Base-by-base conservation (phyloP, 2,113 vertebrate species). In the Heterochromis multidens region DNA sequence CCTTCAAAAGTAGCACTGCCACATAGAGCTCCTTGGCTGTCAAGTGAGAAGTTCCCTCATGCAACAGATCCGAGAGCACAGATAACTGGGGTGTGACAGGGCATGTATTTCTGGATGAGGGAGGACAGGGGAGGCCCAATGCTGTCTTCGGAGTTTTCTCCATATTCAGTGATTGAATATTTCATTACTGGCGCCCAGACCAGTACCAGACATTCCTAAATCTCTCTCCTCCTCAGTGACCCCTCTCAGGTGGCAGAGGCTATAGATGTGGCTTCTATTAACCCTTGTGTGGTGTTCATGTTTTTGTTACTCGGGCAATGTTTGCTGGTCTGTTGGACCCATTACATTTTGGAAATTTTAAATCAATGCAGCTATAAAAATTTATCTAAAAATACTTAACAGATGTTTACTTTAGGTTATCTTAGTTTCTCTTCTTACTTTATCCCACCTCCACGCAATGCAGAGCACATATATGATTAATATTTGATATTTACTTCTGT, bases 231-330 rank as follows among this genome's bases (percentile, higher is more conserved):
- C 72, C 84, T 82, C 72, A 6, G 52, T 85, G 90, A 87, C 84
- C 81, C 33, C 56, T 92, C 91, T 94, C 85, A 89, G 91, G 87
- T 94, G 90, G 74, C 57, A 21, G 77, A 95, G 59, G 60, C 76
- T n/a, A 91, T 90, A 77, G 82, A 90, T 89, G 62, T 82, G 94
- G 90, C 93, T 94, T 95, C 93, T 92, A 94, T 94, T 93, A 72
- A 72, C 40, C 65, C 16, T 72, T 72, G 40, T 19, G 40, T 49
- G 23, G 65, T 29, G 65, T 72, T 70, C 43, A 70, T 46, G 65
- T 46, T 70, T 70, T 46, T 49, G 65, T 9, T 49, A 29, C 1
- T 70, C 37, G 12, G 37, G 1, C 37, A 12, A 12, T 40, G 37
- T 12, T 12, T 40, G 37, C 7, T 12, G 11, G 11, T 12, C 63